phyloP scores from a whole-genome alignment of 2,797 vertebrate genomes.

The Bradypodion pumilum region DNA sequence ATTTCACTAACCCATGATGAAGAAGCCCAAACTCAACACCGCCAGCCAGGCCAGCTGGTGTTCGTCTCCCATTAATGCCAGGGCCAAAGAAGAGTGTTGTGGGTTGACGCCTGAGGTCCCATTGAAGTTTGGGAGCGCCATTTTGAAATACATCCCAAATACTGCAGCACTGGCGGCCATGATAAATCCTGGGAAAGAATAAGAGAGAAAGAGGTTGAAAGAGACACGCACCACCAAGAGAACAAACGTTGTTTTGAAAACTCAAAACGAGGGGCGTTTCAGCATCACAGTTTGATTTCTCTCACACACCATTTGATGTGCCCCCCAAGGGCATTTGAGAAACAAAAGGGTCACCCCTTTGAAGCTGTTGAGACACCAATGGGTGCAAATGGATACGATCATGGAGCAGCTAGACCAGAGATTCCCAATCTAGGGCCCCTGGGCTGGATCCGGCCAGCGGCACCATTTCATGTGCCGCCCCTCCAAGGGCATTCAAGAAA shows the following conservation, averaged over 20 bases:
- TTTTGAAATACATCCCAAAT: slow-evolving; percentile 89
- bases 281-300: background rate
- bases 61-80: slow-evolving; percentile 25
- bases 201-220: background rate
- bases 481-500: too few species aligned
- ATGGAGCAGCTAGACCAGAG: too few species aligned
- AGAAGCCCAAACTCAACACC: slow-evolving; percentile 86
- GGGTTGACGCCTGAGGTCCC: slow-evolving; percentile 60
- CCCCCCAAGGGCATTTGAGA: too few species aligned
- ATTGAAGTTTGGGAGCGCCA: slow-evolving; percentile 62
- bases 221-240: too few species aligned
- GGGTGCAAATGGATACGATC: too few species aligned
- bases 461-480: too few species aligned
- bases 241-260: background rate
- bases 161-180: slow-evolving; percentile 85
- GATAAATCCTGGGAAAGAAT: slow-evolving; percentile 75
- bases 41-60: slow-evolving; percentile 85
- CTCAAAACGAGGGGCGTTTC: background rate
- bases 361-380: too few species aligned
- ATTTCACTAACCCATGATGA: slow-evolving; percentile 84
- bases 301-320: too few species aligned
- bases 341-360: too few species aligned
- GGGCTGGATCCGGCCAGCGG: too few species aligned
- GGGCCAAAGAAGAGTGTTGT: slow-evolving; percentile 3
- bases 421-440: too few species aligned